Evolutionary conservation across 2,888 invertebrate genomes (phyloP).

Genomic region (Seira ritae): DNA sequence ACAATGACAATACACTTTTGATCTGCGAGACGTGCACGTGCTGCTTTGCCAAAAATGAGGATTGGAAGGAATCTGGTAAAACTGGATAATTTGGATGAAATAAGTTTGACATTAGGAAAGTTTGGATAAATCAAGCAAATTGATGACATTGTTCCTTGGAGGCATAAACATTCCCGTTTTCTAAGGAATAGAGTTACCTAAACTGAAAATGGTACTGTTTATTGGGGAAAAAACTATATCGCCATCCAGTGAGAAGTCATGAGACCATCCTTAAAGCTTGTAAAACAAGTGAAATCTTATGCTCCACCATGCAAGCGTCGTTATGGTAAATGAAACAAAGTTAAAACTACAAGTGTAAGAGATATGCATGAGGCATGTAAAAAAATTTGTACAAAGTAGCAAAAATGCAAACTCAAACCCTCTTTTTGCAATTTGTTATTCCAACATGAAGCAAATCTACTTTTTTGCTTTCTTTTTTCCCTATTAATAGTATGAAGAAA

Average conservation of each 20-base stretch:
- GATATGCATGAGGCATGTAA: not conserved
- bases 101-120: not conserved
- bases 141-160: not conserved
- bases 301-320: too few relatives aligned
- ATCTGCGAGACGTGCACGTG: too few relatives aligned
- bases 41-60: not conserved
- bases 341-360: too few relatives aligned
- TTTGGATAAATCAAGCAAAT: too few relatives aligned
- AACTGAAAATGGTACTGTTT: not conserved
- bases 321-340: too few relatives aligned
- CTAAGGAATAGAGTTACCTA: not conserved
- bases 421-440: not conserved
- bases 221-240: not conserved
- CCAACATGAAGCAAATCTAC: not conserved
- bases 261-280: too few relatives aligned
- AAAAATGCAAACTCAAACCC: too few relatives aligned
- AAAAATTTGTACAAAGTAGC: not conserved
- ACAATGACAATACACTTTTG: too few relatives aligned
- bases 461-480: not conserved
- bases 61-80: not conserved
- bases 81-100: not conserved
- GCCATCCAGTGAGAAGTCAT: too few relatives aligned
- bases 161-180: not conserved
- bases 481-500: slow-evolving; percentile 38
- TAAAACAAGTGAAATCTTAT: too few relatives aligned